Conservation (phyloP, 2,888 invertebrate species). For the Amphipyra tragopoginis region DNA sequence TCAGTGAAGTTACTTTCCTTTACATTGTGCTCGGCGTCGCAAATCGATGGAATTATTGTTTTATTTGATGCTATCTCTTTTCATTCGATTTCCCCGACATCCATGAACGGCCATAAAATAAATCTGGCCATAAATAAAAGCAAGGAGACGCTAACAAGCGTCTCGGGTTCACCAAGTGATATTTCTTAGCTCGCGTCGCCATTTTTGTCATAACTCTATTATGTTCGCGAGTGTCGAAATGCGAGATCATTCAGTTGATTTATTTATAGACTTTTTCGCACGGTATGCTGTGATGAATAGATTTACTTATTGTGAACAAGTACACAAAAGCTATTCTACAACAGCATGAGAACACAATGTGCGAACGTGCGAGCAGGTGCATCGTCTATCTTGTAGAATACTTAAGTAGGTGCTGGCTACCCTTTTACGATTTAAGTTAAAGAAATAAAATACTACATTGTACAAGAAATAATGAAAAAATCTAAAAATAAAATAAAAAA, state of each 20-base stretch:
- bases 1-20: constrained; percentile 28
- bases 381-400: not conserved
- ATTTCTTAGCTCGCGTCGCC: constrained; percentile 84
- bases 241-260: constrained; percentile 81
- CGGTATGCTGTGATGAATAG: constrained; percentile 23
- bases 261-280: constrained; percentile 62
- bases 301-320: constrained; percentile 19
- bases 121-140: constrained; percentile 90
- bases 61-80: constrained; percentile 70
- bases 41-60: constrained; percentile 75
- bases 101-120: constrained; percentile 86
- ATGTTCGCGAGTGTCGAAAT: constrained; percentile 85
- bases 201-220: constrained; percentile 89
- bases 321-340: not conserved
- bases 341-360: not conserved
- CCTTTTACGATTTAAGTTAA: too few relatives aligned
- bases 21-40: constrained; percentile 34
- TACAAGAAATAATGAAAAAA: not conserved
- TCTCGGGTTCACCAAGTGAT: constrained; percentile 88
- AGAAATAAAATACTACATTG: not conserved
- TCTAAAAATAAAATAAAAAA: too few relatives aligned
- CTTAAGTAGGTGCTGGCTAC: not conserved
- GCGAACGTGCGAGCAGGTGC: not conserved
- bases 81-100: constrained; percentile 79
- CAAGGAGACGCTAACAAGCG: constrained; percentile 88